Evolutionary conservation across 2,797 vertebrate genomes (phyloP).

Genomic region (Urophycis tenuis): DNA sequence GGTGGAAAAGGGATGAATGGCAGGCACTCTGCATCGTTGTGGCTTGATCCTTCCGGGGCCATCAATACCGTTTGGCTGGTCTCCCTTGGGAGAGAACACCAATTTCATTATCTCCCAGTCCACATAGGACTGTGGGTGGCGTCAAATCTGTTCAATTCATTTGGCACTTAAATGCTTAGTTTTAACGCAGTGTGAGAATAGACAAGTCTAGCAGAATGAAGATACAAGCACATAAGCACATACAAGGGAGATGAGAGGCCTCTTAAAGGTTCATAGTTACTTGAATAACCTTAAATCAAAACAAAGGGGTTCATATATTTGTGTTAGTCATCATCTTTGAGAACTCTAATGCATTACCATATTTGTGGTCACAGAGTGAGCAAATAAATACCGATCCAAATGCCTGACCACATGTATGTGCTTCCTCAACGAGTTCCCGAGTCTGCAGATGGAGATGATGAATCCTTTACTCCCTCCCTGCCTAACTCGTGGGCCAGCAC

Average conservation of each 20-base stretch:
- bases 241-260: too few species aligned
- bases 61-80: conserved; percentile 25
- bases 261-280: not conserved
- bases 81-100: conserved; percentile 15
- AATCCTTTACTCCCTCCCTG: conserved; percentile 17
- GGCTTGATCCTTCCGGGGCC: conserved; percentile 3
- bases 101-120: conserved; percentile 26
- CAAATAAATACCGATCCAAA: not conserved
- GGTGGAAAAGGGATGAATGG: not conserved
- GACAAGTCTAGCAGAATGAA: not conserved
- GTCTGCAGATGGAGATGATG: conserved; percentile 10
- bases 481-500: conserved; percentile 11
- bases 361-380: not conserved
- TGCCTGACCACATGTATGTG: not conserved
- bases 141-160: conserved; percentile 7
- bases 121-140: not conserved
- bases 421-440: not conserved
- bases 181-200: not conserved
- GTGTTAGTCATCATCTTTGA: not conserved
- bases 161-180: not conserved
- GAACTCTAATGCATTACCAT: not conserved
- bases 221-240: not conserved
- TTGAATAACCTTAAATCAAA: not conserved
- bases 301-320: not conserved
- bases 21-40: conserved; percentile 25